Base-by-base conservation (phyloP, 2,797 vertebrate genomes). In the Sibirionetta formosa region DNA sequence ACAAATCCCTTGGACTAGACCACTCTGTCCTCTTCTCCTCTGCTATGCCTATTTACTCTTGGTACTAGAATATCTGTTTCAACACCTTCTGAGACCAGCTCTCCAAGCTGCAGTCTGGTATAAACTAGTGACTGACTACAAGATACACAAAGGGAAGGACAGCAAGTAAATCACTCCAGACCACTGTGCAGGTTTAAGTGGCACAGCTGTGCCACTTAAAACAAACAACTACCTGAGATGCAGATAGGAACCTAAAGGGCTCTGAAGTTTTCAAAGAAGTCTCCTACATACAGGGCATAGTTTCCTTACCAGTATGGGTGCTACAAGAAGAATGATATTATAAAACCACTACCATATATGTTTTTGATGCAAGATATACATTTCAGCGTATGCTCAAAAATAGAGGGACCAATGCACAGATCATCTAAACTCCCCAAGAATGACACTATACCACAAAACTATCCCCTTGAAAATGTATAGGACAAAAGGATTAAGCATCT, bases 381-480 rank as follows among this genome's bases (percentile, higher is more conserved):
- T 42, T 20, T 19, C 65, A 71, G 40, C 26, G 19, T 36, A 54
- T 4, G 10, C 33, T 50, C 82, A 69, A 56, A 83, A 93, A 76
- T 71, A 85, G 76, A 75, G 50, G 24, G 50, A 60, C 44, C 35
- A 76, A 31, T 69, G 61, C 38, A 80, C 11, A 71, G 4, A 75
- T 53, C 48, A 42, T 33, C 40, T 33, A 84, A 75, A 79, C 35
- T 26, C 33, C 48, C 29, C 38, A 26, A 46, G 26, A 42, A 84
- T 26, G n/a, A 8, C n/a, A 57, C 14, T 40, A 15, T 4, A 63
- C 13, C 50, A 50, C 18, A 19, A 76, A 19, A 40, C 14, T 7
- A 7, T 27, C 11, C 48, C 44, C 65, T 50, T 82, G 31, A 76
- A 88, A 75, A 64, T 0, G 0, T 10, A 19, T 1, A 8, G 36